Evolutionary conservation across 1,140 invertebrate species (phyloP), one percentile per base, ranked within the genome.

Genomic region (Halyomorpha halys): DNA sequence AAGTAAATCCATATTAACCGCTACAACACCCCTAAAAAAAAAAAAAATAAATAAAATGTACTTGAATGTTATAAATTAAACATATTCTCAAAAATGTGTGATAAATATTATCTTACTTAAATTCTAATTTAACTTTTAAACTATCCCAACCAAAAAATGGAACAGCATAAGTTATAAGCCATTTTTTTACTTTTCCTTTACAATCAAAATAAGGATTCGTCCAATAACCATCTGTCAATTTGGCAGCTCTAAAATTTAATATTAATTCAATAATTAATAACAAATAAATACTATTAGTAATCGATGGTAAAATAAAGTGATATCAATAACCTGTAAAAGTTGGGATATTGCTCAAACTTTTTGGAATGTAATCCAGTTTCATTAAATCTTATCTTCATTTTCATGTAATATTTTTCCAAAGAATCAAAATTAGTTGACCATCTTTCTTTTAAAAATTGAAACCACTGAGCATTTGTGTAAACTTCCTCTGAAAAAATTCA

Each of bases 61-160:
- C 6, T 25, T 27, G 2, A 59, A 59, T 30, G 2, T 27, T 59
- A 16, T 34, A 13, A n/a, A 59, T 23, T 1, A 49, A 62, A 47
- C 6, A 13, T 47, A 62, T 11, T 3, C 5, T 45, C 15, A 19
- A 62, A 47, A 30, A 49, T 47, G 23, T 11, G 11, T 0, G 19
- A 62, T 8, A 11, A 39, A 44, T 61, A n/a, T n/a, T n/a, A 11
- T 84, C 88, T 89, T 77, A 94, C 91, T 95, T 94, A 77, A 96
- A 95, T 81, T 95, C 91, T 68, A 95, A 77, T 76, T 89, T 90
- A 25, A 83, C 84, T 80, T 89, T 91, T 56, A 98, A 81, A 73
- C 85, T 89, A 74, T 97, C 94, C 86, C 89, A 93, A 62, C 95
- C 95, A 76, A 99, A 99, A 82, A 98, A 98, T 61, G 95, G 95